These are phyloP conservation scores for Ips typographus DNA, from an alignment of 1,140 invertebrate genomes.

Conservation along the genomic window DNA sequence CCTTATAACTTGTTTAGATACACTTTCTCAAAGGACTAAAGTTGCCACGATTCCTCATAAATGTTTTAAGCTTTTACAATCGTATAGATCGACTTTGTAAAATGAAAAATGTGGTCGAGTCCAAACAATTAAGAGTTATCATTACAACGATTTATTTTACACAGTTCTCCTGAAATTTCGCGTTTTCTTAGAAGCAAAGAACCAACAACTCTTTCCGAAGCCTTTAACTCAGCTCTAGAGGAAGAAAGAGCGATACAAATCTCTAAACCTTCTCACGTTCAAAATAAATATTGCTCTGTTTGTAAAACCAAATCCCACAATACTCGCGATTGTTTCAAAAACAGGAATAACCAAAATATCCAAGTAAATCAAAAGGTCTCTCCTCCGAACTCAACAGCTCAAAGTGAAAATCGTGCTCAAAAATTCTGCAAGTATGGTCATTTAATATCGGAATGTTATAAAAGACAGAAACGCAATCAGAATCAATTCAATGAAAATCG, in stretches of 20 bases:
- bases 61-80: slow-evolving; percentile 14
- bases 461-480: slow-evolving; percentile 4
- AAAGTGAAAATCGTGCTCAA: slow-evolving; percentile 3
- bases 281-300: not conserved
- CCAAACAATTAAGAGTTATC: slow-evolving; percentile 26
- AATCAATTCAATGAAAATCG: not conserved
- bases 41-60: no score
- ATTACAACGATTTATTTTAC: slow-evolving; percentile 21
- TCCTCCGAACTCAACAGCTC: not conserved
- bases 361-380: not conserved
- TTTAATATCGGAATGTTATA: slow-evolving; percentile 37
- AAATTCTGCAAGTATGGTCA: slow-evolving; percentile 36
- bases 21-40: no score
- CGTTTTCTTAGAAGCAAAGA: slow-evolving; percentile 12
- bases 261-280: slow-evolving; percentile 7
- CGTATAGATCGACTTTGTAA: slow-evolving; percentile 13
- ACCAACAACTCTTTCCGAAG: slow-evolving; percentile 18
- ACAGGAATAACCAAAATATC: slow-evolving; percentile 1
- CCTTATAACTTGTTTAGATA: no score
- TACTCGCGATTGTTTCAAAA: slow-evolving; percentile 1
- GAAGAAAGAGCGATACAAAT: slow-evolving; percentile 25
- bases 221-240: slow-evolving; percentile 17
- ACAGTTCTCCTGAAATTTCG: slow-evolving; percentile 32
- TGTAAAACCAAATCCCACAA: slow-evolving; percentile 18
- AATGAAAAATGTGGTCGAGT: slow-evolving; percentile 15